Evolutionary conservation across 2,797 vertebrate species (phyloP).

Genomic region (Limnodromus scolopaceus): DNA sequence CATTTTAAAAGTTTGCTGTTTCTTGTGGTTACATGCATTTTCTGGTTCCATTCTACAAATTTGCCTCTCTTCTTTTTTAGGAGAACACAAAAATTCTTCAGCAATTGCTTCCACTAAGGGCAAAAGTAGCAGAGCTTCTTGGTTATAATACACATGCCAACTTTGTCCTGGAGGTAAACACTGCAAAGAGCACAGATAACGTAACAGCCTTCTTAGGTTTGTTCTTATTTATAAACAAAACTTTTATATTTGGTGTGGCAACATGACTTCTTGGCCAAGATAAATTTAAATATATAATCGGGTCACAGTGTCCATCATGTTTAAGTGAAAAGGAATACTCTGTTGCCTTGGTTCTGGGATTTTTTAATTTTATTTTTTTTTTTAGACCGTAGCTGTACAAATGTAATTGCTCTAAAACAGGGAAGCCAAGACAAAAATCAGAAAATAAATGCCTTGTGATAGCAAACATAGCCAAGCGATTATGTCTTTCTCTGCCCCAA

Average conservation of each 20-base stretch:
- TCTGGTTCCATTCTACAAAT: neutral
- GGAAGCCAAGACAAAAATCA: neutral
- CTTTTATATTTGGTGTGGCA: neutral
- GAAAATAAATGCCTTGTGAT: neutral
- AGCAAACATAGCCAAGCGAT: neutral
- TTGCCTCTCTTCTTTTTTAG: conserved; percentile 70
- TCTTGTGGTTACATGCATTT: neutral
- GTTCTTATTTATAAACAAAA: conserved; percentile 45
- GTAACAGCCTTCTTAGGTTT: conserved; percentile 80
- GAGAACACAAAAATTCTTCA: conserved; percentile 91
- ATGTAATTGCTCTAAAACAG: neutral
- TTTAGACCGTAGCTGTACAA: neutral
- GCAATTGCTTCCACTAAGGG: conserved; percentile 86
- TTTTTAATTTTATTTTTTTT: neutral
- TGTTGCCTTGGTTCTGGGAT: neutral
- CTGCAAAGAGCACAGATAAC: conserved; percentile 84
- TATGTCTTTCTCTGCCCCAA: neutral
- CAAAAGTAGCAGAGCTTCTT: conserved; percentile 87
- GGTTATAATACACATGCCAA: conserved; percentile 90
- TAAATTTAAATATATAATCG: neutral
- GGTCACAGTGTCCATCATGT: neutral
- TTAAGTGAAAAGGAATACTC: neutral
- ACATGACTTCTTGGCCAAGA: neutral
- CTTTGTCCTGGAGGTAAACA: conserved; percentile 94
- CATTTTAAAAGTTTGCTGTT: neutral